phyloP scores from a whole-genome alignment of 2,888 invertebrate genomes.

The Eupithecia insigniata region DNA sequence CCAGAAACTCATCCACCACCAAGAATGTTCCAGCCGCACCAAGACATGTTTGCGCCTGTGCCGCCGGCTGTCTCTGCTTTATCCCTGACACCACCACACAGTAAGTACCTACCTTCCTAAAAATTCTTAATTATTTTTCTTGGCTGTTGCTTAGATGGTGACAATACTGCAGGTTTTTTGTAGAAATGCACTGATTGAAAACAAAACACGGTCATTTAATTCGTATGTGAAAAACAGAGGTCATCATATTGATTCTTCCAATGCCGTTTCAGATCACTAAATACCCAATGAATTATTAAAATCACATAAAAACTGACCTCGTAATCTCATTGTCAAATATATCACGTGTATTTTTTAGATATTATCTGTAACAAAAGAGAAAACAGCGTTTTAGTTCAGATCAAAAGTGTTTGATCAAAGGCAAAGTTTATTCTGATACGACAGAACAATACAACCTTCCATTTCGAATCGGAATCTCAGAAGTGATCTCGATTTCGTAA shows the following conservation, averaged over 20 bases:
- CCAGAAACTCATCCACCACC: conserved; percentile 84
- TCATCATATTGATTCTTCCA: conserved; percentile 56
- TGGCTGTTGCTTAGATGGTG: background rate
- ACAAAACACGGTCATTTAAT: conserved; percentile 17
- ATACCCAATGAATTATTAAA: conserved; percentile 53
- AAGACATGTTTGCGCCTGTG: conserved; percentile 89
- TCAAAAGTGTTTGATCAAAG: conserved; percentile 16
- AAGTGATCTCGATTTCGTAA: conserved; percentile 50
- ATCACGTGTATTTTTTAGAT: conserved; percentile 23
- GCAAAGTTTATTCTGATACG: conserved; percentile 27
- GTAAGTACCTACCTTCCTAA: conserved; percentile 77
- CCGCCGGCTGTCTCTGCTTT: conserved; percentile 88
- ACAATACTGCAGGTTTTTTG: conserved; percentile 1
- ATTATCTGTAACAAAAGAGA: conserved; percentile 18
- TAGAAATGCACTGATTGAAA: conserved; percentile 10
- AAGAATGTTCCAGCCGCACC: conserved; percentile 81
- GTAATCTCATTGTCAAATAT: conserved; percentile 67
- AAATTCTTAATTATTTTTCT: background rate
- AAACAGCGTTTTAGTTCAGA: conserved; percentile 8
- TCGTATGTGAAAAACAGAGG: conserved; percentile 64
- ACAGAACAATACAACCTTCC: conserved; percentile 38
- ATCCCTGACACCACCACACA: conserved; percentile 92
- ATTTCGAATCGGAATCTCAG: conserved; percentile 50
- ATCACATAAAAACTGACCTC: conserved; percentile 72
- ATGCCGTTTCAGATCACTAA: conserved; percentile 77